A percentile compares a stretch with the other conserved stretches of the same genome.
Conservation (phyloP, 2,113 vertebrate species). For the Scomber colias region DNA sequence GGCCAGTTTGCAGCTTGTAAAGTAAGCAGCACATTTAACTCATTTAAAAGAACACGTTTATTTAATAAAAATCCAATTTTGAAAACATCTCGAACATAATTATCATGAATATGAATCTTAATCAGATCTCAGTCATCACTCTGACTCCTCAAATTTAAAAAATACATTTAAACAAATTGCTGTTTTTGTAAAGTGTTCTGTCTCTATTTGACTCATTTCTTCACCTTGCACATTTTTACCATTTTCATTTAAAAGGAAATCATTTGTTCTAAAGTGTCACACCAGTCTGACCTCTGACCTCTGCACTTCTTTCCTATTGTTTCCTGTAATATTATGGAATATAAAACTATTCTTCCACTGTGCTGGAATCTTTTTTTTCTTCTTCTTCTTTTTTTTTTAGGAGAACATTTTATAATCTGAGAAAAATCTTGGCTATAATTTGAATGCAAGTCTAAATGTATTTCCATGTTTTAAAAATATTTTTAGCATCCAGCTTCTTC, state of each 20-base stretch:
- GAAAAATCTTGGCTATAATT: not conserved
- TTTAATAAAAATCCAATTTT: not conserved
- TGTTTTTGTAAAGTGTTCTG: not conserved
- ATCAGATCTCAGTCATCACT: not conserved
- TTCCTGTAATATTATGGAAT: no score
- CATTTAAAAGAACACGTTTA: not conserved
- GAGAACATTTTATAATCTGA: no score
- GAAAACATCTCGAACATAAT: no score
- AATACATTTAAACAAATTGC: no score
- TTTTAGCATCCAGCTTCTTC: slow-evolving; percentile 5
- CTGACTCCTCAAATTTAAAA: not conserved
- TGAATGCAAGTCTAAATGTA: not conserved
- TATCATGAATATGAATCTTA: no score
- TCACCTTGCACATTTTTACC: not conserved
- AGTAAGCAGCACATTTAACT: not conserved
- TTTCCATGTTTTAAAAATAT: not conserved
- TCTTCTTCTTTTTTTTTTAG: no score
- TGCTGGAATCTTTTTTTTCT: not conserved
- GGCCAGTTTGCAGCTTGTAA: no score
- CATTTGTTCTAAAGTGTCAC: not conserved
- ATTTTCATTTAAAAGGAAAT: not conserved
- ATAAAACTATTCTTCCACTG: not conserved
- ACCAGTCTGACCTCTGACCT: slow-evolving; percentile 51
- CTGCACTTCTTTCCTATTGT: not conserved
- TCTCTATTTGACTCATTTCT: no score